Evolutionary conservation across 2,888 invertebrate species (phyloP), one percentile per base, ranked within the genome.

Genomic region (Tenthredo amoena): DNA sequence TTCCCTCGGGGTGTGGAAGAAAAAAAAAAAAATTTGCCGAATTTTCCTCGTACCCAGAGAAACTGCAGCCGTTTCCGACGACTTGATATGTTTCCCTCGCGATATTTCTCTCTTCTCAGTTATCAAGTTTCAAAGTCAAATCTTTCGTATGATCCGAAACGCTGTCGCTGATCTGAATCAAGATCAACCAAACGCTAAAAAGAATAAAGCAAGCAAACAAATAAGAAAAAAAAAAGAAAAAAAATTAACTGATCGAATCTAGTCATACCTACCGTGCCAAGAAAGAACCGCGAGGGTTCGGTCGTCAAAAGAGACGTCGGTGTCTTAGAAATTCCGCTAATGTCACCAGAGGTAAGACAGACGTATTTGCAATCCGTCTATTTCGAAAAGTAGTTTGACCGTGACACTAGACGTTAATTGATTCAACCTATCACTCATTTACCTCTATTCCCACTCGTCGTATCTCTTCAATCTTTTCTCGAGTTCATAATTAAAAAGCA

Each of bases 321-420:
- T 47, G 74, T 40, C 37, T 62, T n/a, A 40, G 81, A 81, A 81
- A 62, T 62, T 40, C 81, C 26, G 21, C 21, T 62, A 62, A 81
- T 81, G 81, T 62, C 81, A 62, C 62, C 62, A 81, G 40, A 81
- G 81, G 26, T 10, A 15, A 55, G n/a, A n/a, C 43, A n/a, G 18
- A 43, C 26, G 58, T n/a, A 26, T n/a, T 74, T 34, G 31, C 77
- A 34, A 62, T 34, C 4, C 40, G 47, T 77, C 83, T 83, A 83
- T 83, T 83, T 83, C 68, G 34, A 34, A 83, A 68, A 68, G 10
- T 43, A 47, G 83, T 58, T 83, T 83, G 83, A 83, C 83, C 83
- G 83, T 83, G 83, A 83, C 83, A 83, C 68, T 47, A 71, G 65
- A 83, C 83, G 47, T 26, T 43, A 83, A 83, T 83, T 40, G 68